These are phyloP conservation scores for Drosophila dives DNA, from an alignment of 2,888 invertebrate genomes.

Conservation along the genomic window DNA sequence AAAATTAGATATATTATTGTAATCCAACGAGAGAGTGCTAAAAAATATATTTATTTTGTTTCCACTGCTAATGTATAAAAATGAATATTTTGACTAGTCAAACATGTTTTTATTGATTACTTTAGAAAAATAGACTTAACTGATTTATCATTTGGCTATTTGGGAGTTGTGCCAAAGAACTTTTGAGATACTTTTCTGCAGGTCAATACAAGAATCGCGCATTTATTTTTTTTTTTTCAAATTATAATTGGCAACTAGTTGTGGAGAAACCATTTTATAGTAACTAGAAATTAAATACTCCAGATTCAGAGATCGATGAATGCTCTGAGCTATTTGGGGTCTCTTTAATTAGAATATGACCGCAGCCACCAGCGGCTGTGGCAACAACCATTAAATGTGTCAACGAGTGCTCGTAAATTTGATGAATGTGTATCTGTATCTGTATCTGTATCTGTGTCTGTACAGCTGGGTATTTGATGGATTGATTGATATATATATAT, in stretches of 20 bases:
- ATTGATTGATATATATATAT: constrained; percentile 58
- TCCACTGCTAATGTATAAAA: background rate
- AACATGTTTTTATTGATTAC: background rate
- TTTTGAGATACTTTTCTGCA: background rate
- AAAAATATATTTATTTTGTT: background rate
- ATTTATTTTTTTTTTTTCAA: background rate
- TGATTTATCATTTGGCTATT: constrained; percentile 3
- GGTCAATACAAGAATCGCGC: background rate
- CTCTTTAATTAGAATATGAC: constrained; percentile 20
- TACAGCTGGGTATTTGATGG: constrained; percentile 45
- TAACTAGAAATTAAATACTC: background rate
- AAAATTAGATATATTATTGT: background rate
- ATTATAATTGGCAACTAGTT: background rate
- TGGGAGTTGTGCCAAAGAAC: background rate
- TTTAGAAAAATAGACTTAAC: constrained; percentile 2
- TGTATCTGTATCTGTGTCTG: constrained; percentile 24
- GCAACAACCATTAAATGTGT: constrained; percentile 47
- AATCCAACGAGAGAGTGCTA: background rate
- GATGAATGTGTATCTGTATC: constrained; percentile 34
- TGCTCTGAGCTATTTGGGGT: background rate
- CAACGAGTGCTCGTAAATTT: constrained; percentile 57
- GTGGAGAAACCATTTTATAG: background rate
- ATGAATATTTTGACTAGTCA: constrained; percentile 5
- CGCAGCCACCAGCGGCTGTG: constrained; percentile 1
- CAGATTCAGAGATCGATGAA: background rate